Evolutionary conservation across 2,888 invertebrate species (phyloP).

Genomic region (Eretmocerus hayati): DNA sequence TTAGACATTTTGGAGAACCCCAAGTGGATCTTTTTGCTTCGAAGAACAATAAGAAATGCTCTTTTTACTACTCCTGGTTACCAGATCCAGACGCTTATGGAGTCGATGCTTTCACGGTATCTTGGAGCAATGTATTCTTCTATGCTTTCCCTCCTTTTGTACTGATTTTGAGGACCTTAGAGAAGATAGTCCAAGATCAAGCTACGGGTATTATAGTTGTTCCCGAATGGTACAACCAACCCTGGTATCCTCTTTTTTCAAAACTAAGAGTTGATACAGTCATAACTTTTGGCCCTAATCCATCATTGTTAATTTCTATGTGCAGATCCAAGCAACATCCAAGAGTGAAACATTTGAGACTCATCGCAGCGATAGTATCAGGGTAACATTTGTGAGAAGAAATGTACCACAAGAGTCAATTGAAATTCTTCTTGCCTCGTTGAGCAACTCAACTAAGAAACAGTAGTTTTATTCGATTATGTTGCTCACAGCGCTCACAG

Average conservation of each 20-base stretch:
- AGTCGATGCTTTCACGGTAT: conserved; percentile 15
- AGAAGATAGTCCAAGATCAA: conserved; percentile 23
- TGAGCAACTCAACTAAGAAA: neutral
- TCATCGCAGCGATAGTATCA: neutral
- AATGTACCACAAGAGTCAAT: neutral
- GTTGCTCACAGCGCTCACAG: too few relatives aligned
- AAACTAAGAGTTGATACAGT: neutral
- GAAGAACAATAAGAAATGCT: conserved; percentile 14
- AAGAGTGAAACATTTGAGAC: neutral
- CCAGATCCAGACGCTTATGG: conserved; percentile 10
- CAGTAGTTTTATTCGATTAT: too few relatives aligned
- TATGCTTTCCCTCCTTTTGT: conserved; percentile 12
- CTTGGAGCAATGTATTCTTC: too few relatives aligned
- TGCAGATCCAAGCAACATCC: neutral
- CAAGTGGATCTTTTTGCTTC: conserved; percentile 17
- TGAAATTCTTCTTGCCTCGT: neutral
- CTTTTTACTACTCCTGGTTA: conserved; percentile 17
- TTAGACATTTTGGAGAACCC: conserved; percentile 9
- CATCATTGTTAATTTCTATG: neutral
- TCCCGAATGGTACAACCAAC: conserved; percentile 31
- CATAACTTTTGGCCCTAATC: neutral
- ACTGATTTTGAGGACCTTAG: conserved; percentile 13
- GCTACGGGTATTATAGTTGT: conserved; percentile 32
- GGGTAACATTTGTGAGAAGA: neutral
- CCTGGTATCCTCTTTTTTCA: too few relatives aligned